Conservation (phyloP, 2,113 vertebrate species). For the Egretta garzetta region DNA sequence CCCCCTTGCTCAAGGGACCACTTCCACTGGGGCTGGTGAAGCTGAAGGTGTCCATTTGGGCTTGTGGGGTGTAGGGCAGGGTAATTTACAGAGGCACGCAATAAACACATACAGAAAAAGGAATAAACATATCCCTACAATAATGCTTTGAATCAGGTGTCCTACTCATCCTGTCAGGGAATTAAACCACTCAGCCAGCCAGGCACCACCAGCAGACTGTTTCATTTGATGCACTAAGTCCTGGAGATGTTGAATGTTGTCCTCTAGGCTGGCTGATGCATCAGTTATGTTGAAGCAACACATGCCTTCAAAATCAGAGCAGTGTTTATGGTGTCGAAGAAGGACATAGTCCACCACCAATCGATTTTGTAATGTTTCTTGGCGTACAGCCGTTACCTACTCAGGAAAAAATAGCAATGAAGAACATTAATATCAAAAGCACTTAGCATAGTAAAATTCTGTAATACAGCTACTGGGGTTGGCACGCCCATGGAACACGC, state of each 20-base stretch:
- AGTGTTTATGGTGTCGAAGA: not conserved
- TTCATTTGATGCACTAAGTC: not conserved
- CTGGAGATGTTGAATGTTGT: not conserved
- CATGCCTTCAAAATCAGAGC: not conserved
- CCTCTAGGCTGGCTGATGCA: not conserved
- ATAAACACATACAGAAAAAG: not conserved
- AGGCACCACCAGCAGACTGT: not conserved
- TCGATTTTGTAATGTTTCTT: not conserved
- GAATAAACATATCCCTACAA: too few relatives aligned
- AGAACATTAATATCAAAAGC: not conserved
- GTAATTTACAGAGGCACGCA: not conserved
- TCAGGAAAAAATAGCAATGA: not conserved
- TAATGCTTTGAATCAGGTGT: too few relatives aligned
- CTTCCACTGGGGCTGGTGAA: not conserved
- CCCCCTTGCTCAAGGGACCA: too few relatives aligned
- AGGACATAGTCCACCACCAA: not conserved
- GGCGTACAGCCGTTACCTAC: not conserved
- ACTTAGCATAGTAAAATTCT: not conserved
- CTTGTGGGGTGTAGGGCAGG: not conserved
- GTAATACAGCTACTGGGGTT: not conserved
- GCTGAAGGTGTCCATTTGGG: not conserved
- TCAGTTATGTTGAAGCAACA: not conserved
- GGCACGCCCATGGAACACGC: not conserved
- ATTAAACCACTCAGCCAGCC: not conserved
- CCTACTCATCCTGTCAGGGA: not conserved